Evolutionary conservation across 2,113 vertebrate genomes (phyloP).

Genomic region (Thamnaconus septentrionalis): DNA sequence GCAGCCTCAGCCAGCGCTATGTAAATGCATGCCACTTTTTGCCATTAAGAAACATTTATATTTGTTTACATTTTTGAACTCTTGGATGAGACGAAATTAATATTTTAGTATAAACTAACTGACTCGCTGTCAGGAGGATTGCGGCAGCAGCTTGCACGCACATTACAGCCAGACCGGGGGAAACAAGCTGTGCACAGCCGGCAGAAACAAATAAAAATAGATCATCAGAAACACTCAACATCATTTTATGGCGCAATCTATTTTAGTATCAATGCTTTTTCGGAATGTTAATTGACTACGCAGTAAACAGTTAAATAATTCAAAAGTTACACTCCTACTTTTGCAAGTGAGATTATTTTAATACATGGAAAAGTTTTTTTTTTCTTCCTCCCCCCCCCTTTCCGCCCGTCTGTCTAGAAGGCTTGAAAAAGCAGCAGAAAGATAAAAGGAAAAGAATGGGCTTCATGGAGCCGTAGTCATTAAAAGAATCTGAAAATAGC

Average conservation of each 20-base stretch:
- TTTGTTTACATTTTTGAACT: conserved; percentile 49
- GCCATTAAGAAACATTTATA: conserved; percentile 36
- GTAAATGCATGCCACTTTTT: conserved; percentile 8
- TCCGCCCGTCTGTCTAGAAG: conserved; percentile 39
- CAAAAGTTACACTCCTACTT: conserved; percentile 52
- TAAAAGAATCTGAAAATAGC: conserved; percentile 85
- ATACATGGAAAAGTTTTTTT: conserved; percentile 26
- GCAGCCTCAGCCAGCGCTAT: conserved; percentile 1
- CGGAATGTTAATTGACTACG: conserved; percentile 48
- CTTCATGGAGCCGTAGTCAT: conserved; percentile 77
- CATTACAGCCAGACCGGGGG: conserved; percentile 12
- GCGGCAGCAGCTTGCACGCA: conserved; percentile 21
- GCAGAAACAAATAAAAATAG: conserved; percentile 57
- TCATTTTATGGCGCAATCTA: conserved; percentile 31
- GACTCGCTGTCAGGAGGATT: conserved; percentile 48
- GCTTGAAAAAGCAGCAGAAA: conserved; percentile 47
- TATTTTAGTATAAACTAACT: conserved; percentile 53
- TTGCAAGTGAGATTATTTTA: conserved; percentile 40
- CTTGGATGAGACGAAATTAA: conserved; percentile 43
- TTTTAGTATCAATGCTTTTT: conserved; percentile 48
- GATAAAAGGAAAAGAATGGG: conserved; percentile 72
- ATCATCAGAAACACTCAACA: conserved; percentile 45
- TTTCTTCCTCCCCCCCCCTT: neutral
- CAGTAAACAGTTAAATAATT: conserved; percentile 68
- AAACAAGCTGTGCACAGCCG: conserved; percentile 31